Percentiles rank a stretch among this genome's conserved stretches.
These are phyloP conservation scores for Alauda arvensis DNA, from an alignment of 2,797 vertebrate species.

Conservation along the genomic window DNA sequence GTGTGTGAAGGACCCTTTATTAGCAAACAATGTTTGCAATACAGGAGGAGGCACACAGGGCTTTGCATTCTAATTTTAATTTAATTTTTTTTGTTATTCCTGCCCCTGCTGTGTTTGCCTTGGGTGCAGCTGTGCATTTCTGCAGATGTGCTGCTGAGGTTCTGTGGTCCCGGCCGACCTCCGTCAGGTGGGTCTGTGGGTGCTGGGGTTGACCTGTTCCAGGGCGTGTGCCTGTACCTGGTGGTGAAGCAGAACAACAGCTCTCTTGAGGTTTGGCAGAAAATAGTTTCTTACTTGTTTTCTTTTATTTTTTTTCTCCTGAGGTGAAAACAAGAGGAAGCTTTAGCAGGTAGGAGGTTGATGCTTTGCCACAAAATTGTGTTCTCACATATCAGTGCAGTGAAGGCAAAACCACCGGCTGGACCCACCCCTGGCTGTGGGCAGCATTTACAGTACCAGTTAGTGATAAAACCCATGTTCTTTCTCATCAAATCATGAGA, in stretches of 20 bases:
- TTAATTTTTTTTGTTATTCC: not conserved
- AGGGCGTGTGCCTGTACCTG: not conserved
- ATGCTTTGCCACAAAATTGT: not conserved
- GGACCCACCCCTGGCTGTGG: not conserved
- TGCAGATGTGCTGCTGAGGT: not conserved
- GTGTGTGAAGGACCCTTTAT: not conserved
- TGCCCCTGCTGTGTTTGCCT: fast-evolving
- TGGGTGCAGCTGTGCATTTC: fast-evolving
- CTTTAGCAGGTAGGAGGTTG: slow-evolving; percentile 30
- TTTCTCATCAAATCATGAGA: not conserved
- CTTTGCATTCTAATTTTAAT: not conserved
- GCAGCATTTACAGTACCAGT: not conserved
- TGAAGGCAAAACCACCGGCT: not conserved
- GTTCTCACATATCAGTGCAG: not conserved
- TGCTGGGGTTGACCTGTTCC: fast-evolving
- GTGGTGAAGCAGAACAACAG: not conserved
- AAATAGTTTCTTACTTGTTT: not conserved
- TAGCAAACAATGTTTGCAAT: not conserved
- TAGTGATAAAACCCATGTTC: not conserved
- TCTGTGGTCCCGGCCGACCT: fast-evolving
- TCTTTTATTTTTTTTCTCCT: not conserved
- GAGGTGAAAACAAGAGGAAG: slow-evolving; percentile 20
- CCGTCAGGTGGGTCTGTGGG: not conserved
- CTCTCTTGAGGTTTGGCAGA: slow-evolving; percentile 26
- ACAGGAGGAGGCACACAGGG: not conserved